A percentile compares a stretch with the other conserved stretches of the same genome.
These are phyloP conservation scores for Tridacna gigas DNA, from an alignment of 2,888 invertebrate genomes.

Conservation along the genomic window DNA sequence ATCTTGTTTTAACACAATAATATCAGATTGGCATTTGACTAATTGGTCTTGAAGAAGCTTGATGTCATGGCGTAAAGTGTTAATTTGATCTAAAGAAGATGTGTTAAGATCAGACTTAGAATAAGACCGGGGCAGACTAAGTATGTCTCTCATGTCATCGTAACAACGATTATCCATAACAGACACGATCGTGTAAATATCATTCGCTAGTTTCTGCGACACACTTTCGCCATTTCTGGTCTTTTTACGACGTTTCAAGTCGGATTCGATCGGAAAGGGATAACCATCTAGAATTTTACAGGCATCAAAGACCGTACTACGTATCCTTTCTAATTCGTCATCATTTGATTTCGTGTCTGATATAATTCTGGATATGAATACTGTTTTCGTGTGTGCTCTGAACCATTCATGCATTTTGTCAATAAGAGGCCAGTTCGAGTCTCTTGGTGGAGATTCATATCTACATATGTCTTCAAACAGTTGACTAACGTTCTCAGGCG, in stretches of 20 bases:
- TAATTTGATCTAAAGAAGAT: background rate
- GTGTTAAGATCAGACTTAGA: background rate
- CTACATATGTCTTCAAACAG: too few species aligned
- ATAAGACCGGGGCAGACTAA: background rate
- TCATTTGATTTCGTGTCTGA: too few species aligned
- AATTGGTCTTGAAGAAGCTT: too few species aligned
- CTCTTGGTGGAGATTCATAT: too few species aligned
- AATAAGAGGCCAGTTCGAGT: too few species aligned
- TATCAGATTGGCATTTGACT: too few species aligned
- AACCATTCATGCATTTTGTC: background rate
- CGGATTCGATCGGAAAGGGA: background rate
- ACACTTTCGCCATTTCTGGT: conserved; percentile 4
- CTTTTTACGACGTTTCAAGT: conserved; percentile 16
- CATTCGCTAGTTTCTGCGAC: conserved; percentile 7
- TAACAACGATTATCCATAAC: background rate
- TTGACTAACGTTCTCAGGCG: too few species aligned
- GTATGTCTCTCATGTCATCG: background rate
- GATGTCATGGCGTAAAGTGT: too few species aligned
- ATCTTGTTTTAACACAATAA: too few species aligned
- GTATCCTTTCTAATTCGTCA: background rate
- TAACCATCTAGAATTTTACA: background rate
- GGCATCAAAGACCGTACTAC: background rate
- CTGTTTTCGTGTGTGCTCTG: background rate
- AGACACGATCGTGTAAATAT: conserved; percentile 9
- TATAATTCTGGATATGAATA: background rate